Percentiles rank a stretch among this genome's conserved stretches.
These are phyloP conservation scores for Daktulosphaira vitifoliae DNA, from an alignment of 1,140 invertebrate genomes.

Conservation along the genomic window DNA sequence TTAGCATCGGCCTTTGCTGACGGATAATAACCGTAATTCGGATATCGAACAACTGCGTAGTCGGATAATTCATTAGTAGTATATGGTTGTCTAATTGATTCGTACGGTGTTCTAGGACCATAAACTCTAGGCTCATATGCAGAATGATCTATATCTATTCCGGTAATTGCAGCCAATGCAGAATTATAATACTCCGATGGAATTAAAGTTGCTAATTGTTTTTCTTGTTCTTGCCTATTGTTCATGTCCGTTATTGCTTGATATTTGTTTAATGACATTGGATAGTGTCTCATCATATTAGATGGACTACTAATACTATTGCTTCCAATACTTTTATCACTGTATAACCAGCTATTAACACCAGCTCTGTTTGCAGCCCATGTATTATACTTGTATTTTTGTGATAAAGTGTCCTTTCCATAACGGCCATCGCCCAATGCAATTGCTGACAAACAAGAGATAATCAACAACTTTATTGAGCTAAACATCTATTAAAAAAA, in stretches of 20 bases:
- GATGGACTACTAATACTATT: background rate
- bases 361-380: background rate
- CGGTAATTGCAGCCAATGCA: too few relatives aligned
- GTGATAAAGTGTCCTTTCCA: background rate
- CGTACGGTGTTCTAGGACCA: too few relatives aligned
- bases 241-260: background rate
- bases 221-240: too few relatives aligned
- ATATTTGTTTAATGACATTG: conserved; percentile 5
- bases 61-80: background rate
- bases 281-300: conserved; percentile 11
- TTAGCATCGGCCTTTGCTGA: background rate
- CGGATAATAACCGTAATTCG: conserved; percentile 11
- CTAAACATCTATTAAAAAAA: too few relatives aligned
- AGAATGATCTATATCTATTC: too few relatives aligned
- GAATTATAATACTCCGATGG: too few relatives aligned
- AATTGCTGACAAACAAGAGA: background rate
- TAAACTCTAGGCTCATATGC: too few relatives aligned
- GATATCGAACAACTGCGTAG: conserved; percentile 21
- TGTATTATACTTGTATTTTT: background rate
- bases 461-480: too few relatives aligned
- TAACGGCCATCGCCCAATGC: background rate
- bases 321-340: too few relatives aligned
- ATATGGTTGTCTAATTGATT: too few relatives aligned
- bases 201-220: too few relatives aligned
- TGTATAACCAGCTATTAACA: background rate